phyloP scores from a whole-genome alignment of 2,888 invertebrate species.

The Meloe dianella region DNA sequence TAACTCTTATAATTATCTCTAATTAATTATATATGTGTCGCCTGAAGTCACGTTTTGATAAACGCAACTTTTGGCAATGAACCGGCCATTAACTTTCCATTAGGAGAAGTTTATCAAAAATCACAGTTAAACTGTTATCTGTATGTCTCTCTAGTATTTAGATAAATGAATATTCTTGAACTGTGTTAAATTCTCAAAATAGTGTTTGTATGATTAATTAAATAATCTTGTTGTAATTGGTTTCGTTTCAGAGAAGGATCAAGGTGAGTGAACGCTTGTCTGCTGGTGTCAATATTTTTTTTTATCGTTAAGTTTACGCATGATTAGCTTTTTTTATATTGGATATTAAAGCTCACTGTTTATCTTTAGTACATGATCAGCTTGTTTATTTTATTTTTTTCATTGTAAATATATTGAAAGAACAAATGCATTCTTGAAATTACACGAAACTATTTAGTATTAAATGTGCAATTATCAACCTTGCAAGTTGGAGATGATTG shows the following conservation, averaged over 20 bases:
- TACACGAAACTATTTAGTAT: neutral
- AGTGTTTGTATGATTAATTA: too few relatives aligned
- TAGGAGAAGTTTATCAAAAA: neutral
- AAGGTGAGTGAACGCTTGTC: neutral
- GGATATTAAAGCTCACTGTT: neutral
- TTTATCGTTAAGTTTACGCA: neutral
- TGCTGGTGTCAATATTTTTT: neutral
- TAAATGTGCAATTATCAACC: neutral
- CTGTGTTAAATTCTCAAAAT: neutral
- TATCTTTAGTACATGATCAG: neutral
- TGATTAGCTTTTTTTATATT: neutral
- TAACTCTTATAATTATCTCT: too few relatives aligned
- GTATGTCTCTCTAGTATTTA: neutral
- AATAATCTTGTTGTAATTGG: neutral
- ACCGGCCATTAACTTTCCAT: neutral
- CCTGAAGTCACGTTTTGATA: neutral
- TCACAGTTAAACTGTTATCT: neutral
- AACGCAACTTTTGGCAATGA: neutral
- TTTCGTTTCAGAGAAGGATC: neutral
- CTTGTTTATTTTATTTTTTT: neutral
- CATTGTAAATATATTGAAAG: neutral
- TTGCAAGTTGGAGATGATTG: neutral
- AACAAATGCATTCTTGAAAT: neutral
- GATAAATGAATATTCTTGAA: neutral
- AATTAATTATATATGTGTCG: neutral